Evolutionary conservation across 2,797 vertebrate species (phyloP), one percentile per base, ranked within the genome.

Genomic region (Lerista edwardsae): DNA sequence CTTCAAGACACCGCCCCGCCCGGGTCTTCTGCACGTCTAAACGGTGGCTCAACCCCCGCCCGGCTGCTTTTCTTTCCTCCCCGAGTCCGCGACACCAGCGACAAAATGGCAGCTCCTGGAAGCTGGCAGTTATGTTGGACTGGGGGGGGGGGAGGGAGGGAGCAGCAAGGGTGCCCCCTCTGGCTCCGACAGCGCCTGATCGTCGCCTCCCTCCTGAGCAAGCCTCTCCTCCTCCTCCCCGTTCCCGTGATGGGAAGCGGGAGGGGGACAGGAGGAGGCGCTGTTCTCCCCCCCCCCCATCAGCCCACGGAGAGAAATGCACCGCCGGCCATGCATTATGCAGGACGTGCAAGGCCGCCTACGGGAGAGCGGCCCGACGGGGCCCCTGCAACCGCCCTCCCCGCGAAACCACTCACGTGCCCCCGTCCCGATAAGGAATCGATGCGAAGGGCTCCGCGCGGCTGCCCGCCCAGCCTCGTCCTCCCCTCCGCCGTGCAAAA

Each of bases 41-140:
- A 5, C 15, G 7, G 59, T 3, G 75, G 3, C 21, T 59, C 3
- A 59, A 7, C 57, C 57, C 57, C 39, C 39, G 11, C 41, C 36
- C 25, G 25, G 2, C 41, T 5, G 4, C 4, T 6, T 4, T 25
- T 10, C 51, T 55, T 17, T 44, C 57, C 90, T 27, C 23, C 57
- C 73, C 39, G 68, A 36, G 31, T 1, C 81, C 21, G 90, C 83
- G 91, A 88, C 93, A 92, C 86, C 92, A 78, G 93, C 83, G 92
- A 94, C 95, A 96, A 96, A 95, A 96, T 96, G 95, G 95, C 95
- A 96, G 95, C 93, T 87, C 91, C 84, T 73, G 87, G 86, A 81
- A 86, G 76, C 91, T 79, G 89, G 67, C 94, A 85, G 93, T 85
- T 91, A 91, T 93, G 94, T 90, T 92, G 94, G 44, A 31, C 65